Base-by-base conservation (phyloP, 1,140 invertebrate genomes). In the Homarus americanus region DNA sequence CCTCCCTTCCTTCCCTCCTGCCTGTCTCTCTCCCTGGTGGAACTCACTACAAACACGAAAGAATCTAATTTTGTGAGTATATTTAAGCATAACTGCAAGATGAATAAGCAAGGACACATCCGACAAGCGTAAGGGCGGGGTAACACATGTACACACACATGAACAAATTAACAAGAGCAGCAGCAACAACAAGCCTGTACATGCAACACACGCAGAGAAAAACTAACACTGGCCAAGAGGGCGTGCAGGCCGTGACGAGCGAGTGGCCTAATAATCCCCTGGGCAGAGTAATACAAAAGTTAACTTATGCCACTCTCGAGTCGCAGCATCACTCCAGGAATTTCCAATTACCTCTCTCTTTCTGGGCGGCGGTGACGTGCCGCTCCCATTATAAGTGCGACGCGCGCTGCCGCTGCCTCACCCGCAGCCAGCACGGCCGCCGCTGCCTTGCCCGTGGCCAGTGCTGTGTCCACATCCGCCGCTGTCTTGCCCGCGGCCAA, bases 311-410 rank as follows among this genome's bases (percentile, higher is more conserved):
- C 44, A 73, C 44, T 78, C 73, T n/a, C 20, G 75, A 78, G 73
- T 78, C 85, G 75, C 66, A 66, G 36, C 85, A 87, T 87, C 85
- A 76, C 85, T 79, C 75, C 44, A 87, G 75, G 85, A 87, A 87
- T 79, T 80, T 79, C 86, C 86, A 88, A 80, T 80, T 80, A 78
- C 75, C 86, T 44, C 86, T 80, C 86, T 72, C 86, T 80, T 79
- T 88, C 86, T 63, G 83, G 83, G 38, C 38, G n/a, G 83, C 32
- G 69, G 38, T 73, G 83, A 85, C 83, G 83, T 85, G 83, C 66
- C 24, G 53, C 17, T 40, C 72, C 83, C 69, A 85, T 85, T 85
- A 85, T 85, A 85, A 85, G 38, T 36, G 1, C 34, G 83, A n/a
- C 38, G 66, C 76, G 2, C 41, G 36, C 40, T 2, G 66, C 66